Evolutionary conservation across 2,888 invertebrate genomes (phyloP).

Genomic region (Halictus quadricinctus): DNA sequence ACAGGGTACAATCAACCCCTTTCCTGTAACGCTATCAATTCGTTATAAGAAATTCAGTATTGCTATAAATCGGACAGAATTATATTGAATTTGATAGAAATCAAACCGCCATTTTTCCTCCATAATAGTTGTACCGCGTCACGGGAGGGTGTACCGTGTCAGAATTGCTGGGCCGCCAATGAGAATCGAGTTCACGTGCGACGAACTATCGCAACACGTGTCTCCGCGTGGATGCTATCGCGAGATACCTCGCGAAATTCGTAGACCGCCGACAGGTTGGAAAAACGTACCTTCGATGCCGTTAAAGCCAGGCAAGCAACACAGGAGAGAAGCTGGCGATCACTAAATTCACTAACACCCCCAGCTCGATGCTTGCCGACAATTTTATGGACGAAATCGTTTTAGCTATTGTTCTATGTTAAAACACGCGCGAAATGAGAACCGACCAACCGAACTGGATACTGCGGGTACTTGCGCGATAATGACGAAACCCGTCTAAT

Average conservation of each 20-base stretch:
- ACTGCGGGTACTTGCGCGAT: not conserved
- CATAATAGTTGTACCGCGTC: not conserved
- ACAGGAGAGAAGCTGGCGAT: not conserved
- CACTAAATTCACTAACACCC: conserved; percentile 42
- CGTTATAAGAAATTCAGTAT: not conserved
- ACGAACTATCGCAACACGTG: conserved; percentile 37
- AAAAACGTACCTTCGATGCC: conserved; percentile 36
- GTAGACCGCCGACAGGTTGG: not conserved
- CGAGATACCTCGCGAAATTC: not conserved
- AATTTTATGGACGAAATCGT: not conserved
- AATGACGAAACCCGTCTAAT: conserved; percentile 63
- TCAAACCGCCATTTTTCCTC: not conserved
- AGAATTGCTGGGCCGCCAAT: not conserved
- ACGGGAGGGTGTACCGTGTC: not conserved
- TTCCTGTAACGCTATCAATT: not conserved
- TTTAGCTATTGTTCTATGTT: not conserved
- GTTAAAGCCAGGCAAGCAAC: not conserved
- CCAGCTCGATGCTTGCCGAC: not conserved
- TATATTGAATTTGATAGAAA: not conserved
- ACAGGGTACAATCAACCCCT: no score
- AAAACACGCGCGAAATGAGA: conserved; percentile 28
- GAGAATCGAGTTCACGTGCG: not conserved
- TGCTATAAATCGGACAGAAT: no score
- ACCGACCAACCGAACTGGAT: conserved; percentile 1
- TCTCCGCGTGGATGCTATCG: not conserved